Conservation (phyloP, 2,113 vertebrate genomes). For the Poecilia latipinna region DNA sequence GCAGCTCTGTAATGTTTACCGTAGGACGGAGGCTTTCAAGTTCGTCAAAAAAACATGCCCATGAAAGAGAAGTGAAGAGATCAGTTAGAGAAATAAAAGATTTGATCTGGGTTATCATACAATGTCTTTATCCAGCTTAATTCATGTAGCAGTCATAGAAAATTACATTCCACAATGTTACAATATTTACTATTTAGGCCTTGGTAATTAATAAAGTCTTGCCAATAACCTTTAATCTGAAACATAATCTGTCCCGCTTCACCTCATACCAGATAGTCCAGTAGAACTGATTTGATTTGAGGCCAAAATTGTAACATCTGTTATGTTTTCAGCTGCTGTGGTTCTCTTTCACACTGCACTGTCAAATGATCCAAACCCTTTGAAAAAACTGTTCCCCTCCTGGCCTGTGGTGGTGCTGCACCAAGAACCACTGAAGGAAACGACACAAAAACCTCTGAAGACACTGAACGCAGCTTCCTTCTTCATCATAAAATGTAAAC, state of each 20-base stretch:
- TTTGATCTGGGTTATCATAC: neutral
- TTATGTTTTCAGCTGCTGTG: no score
- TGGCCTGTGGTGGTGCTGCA: no score
- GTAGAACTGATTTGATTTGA: no score
- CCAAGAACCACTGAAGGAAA: no score
- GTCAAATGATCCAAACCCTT: no score
- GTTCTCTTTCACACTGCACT: no score
- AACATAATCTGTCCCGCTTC: neutral
- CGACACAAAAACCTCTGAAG: no score
- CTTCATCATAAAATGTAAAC: no score
- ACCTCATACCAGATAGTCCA: neutral
- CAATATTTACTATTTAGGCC: neutral
- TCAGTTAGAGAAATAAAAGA: slow-evolving; percentile 2
- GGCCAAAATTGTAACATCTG: no score
- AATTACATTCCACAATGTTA: neutral
- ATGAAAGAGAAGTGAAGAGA: neutral
- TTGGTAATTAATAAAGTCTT: no score
- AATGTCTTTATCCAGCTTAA: neutral
- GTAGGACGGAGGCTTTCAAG: slow-evolving; percentile 27
- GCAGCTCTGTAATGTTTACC: slow-evolving; percentile 15
- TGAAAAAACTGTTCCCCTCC: no score
- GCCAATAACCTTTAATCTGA: neutral
- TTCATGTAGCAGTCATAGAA: neutral
- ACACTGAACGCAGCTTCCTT: no score
- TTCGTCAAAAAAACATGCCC: slow-evolving; percentile 24